phyloP scores from a whole-genome alignment of 53 echinoderm and acorn worm genomes.

The Antedon mediterranea region DNA sequence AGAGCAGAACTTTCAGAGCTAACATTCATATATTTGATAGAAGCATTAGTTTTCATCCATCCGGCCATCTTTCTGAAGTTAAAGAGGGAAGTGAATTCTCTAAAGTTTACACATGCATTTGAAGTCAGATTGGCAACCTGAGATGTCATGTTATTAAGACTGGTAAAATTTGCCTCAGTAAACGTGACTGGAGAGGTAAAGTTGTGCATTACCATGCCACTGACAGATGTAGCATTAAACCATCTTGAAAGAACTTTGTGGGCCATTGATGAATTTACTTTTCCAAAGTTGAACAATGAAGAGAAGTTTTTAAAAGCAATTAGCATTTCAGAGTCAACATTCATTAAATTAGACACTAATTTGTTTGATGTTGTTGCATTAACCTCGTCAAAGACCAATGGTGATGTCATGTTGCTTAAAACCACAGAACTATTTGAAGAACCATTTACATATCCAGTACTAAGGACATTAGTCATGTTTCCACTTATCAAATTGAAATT shows the following conservation, averaged over 20 bases:
- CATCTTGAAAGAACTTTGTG: conserved; percentile 15
- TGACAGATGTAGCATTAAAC: conserved; percentile 21
- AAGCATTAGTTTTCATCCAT: not conserved
- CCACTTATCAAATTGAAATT: too few species aligned
- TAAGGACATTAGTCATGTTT: too few species aligned
- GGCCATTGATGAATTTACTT: conserved; percentile 21
- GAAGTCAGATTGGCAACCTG: conserved; percentile 52
- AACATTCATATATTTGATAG: not conserved
- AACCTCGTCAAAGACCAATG: not conserved
- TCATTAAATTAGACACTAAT: not conserved
- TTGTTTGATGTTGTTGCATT: not conserved
- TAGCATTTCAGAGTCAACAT: not conserved
- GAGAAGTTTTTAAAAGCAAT: conserved; percentile 25
- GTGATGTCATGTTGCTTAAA: conserved; percentile 22
- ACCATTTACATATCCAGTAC: conserved; percentile 26
- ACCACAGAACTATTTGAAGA: conserved; percentile 39
- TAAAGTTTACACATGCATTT: conserved; percentile 18
- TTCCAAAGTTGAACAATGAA: conserved; percentile 27
- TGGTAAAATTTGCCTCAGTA: conserved; percentile 9
- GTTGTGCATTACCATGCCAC: conserved; percentile 13
- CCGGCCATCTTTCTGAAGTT: conserved; percentile 20
- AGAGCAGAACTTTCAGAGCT: conserved; percentile 33
- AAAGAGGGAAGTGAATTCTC: conserved; percentile 40
- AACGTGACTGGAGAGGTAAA: conserved; percentile 31
- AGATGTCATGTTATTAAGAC: conserved; percentile 18